A percentile compares a stretch with the other conserved stretches of the same genome.
Evolutionary conservation across 2,888 invertebrate genomes (phyloP).

Genomic region (Leptarthrus brevirostris): DNA sequence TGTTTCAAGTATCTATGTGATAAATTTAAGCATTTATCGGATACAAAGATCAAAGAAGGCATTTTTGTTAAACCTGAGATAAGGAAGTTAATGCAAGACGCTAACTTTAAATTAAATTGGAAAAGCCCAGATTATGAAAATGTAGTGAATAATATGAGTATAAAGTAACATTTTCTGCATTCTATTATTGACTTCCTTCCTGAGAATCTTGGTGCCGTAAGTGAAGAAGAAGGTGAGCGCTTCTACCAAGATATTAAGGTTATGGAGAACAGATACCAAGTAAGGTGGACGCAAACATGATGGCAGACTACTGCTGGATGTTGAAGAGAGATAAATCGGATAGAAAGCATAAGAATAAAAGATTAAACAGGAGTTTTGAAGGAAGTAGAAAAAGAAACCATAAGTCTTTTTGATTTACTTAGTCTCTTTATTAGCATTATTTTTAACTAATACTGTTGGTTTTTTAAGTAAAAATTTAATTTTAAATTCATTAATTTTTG

Average conservation of each 20-base stretch:
- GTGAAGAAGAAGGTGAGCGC: constrained; percentile 1
- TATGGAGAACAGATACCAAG: background rate
- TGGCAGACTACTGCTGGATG: background rate
- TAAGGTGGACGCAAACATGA: background rate
- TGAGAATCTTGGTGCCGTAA: constrained; percentile 8
- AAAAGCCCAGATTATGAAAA: background rate
- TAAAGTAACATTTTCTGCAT: constrained; percentile 23
- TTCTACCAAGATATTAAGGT: background rate
- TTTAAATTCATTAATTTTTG: constrained; percentile 5
- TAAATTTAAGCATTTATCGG: no score
- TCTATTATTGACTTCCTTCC: constrained; percentile 10
- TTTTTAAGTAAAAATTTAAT: constrained; percentile 3
- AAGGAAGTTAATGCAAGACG: no score
- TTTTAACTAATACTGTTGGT: background rate
- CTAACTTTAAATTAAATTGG: no score
- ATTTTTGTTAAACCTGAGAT: no score
- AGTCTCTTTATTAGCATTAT: constrained; percentile 6
- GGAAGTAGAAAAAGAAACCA: background rate
- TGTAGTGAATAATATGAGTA: constrained; percentile 8
- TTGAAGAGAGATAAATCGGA: background rate
- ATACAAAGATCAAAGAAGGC: no score
- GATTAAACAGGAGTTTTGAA: background rate
- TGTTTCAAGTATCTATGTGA: no score
- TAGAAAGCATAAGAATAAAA: background rate
- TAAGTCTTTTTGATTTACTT: background rate